Base-by-base conservation (phyloP, 2,113 vertebrate genomes). In the Campylorhamphus procurvoides region DNA sequence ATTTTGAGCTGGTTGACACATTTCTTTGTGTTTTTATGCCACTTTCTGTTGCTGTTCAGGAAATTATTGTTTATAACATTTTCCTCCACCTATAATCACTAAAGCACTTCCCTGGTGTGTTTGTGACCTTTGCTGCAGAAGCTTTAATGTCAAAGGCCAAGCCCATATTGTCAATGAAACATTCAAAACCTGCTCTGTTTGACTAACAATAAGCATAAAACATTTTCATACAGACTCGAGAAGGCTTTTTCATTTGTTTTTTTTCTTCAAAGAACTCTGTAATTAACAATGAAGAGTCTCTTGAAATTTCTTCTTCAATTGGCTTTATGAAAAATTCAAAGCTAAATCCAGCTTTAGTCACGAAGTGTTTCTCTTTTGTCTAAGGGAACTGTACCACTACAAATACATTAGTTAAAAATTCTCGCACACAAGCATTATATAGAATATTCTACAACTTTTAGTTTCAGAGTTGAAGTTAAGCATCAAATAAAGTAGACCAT, bases 271-370 rank as follows among this genome's bases (percentile, higher is more conserved):
- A 50, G 24, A 87, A 56, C 77, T 59, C 22, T 1, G 71, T 90
- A 93, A 95, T 90, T 95, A 96, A 94, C 78, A 90, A 80, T 69
- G 89, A 89, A 92, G 92, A 92, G 78, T 64, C 55, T 91, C 93
- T 95, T 91, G 81, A 96, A 95, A 94, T 49, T 69, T 72, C 71
- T 74, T 93, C 89, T 76, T 92, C 62, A 35, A 52, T 72, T 95
- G 68, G 91, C 62, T 87, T 93, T 90, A 92, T 93, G 90, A 89
- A 95, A 95, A 91, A 92, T 88, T 92, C 85, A 84, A 84, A 90
- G 85, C 71, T 96, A 93, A 90, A 90, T 87, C 90, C 31, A 79
- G 69, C 90, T 92, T 55, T 35, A 91, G 87, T 90, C 94, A 94
- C 31, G 25, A 93, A 95, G 74, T 18, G 13, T 71, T 58, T 89